Base-by-base conservation (phyloP, 2,797 vertebrate genomes). In the Tolypeutes matacus region DNA sequence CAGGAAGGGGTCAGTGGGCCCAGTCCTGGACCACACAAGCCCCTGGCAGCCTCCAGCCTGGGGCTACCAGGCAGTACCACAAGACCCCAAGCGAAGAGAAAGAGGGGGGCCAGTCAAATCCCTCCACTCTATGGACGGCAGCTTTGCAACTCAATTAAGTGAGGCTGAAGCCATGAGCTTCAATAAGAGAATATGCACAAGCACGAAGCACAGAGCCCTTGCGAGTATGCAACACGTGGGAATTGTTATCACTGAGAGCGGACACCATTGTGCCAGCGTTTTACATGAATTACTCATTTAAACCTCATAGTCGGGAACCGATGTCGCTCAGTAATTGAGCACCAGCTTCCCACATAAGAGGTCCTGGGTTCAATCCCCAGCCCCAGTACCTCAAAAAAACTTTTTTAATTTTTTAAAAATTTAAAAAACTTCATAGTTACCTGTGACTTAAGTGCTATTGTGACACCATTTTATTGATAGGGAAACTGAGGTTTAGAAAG, bases 401-500 rank as follows among this genome's bases (percentile, higher is more conserved):
- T 39, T 39, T 46, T 46, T 46, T 46, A 46, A 46, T 46, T 46
- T 46, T 46, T 11, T 6, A 46, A 46, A 9, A 46, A 46, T 46
- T 46, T 6, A 9, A 46, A 53, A 14, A 53, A 17, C 51, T n/a
- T 64, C 76, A 69, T 13, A 31, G 60, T 31, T 34, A 69, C 56
- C 58, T 46, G 51, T 6, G 42, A 64, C 27, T 81, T 69, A 17
- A 5, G 49, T 27, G 56, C 58, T 49, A 36, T 53, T 23, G 53
- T 46, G 27, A 70, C n/a, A 36, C 69, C 75, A 36, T 64, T 65
- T 95, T 73, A 80, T 17, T 53, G 64, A 77, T 17, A 42, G 77
- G 86, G 80, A 93, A 87, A 94, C 56, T 7, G 65, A 87, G 84
- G 34, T 76, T 78, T n/a, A 82, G 17, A 81, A 23, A 67, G n/a